A percentile compares a stretch with the other conserved stretches of the same genome.
These are phyloP conservation scores for Ennomos erosarius DNA, from an alignment of 2,888 invertebrate genomes.

Conservation along the genomic window DNA sequence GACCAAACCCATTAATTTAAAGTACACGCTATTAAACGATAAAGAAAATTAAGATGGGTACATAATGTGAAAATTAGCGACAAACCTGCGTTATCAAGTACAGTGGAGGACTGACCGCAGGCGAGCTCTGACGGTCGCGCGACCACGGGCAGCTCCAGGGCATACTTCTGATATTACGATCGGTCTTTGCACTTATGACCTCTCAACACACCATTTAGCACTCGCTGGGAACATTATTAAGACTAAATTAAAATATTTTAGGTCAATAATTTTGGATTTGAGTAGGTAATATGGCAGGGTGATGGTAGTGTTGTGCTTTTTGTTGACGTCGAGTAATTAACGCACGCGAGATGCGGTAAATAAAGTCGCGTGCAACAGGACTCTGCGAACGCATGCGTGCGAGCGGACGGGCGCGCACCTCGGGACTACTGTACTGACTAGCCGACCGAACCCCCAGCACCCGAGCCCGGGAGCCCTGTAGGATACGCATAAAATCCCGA, in stretches of 20 bases:
- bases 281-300: not conserved
- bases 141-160: constrained; percentile 82
- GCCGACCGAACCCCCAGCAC: constrained; percentile 42
- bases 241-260: constrained; percentile 3
- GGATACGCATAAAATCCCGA: constrained; percentile 52
- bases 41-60: constrained; percentile 1
- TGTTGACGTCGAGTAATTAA: constrained; percentile 24
- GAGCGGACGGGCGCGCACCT: constrained; percentile 62
- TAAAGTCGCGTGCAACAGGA: constrained; percentile 59
- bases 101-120: constrained; percentile 66
- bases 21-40: constrained; percentile 11
- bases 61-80: constrained; percentile 20
- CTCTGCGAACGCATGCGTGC: constrained; percentile 72
- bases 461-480: constrained; percentile 43
- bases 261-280: not conserved
- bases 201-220: constrained; percentile 49
- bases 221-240: constrained; percentile 25
- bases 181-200: constrained; percentile 56
- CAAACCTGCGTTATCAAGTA: constrained; percentile 71
- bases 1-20: constrained; percentile 14
- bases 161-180: constrained; percentile 56
- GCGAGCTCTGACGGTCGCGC: constrained; percentile 66
- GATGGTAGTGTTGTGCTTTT: constrained; percentile 10
- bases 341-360: constrained; percentile 21
- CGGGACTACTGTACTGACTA: constrained; percentile 57